Conservation (phyloP, 2,797 vertebrate species). For the Triplophysa bombifrons region DNA sequence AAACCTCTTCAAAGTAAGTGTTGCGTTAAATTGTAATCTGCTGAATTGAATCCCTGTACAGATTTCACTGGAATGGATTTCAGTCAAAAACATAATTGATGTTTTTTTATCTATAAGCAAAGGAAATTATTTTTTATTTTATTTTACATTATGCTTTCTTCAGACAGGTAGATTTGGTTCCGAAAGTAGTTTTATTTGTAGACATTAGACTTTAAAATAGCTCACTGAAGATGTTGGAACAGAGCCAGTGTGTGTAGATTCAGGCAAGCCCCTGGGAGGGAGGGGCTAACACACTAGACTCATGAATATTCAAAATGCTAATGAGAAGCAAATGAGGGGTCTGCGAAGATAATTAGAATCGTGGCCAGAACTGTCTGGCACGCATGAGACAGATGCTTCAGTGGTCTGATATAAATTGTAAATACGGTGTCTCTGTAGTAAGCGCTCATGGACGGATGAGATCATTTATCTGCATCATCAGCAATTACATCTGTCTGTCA, state of each 20-base stretch:
- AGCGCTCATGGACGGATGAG: slow-evolving; percentile 16
- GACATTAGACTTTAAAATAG: not conserved
- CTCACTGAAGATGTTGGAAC: not conserved
- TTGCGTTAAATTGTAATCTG: not conserved
- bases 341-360: slow-evolving; percentile 57
- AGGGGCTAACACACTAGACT: slow-evolving; percentile 52
- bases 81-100: not conserved
- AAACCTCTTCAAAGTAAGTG: not conserved
- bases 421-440: slow-evolving; percentile 39
- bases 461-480: slow-evolving; percentile 43
- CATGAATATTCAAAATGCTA: slow-evolving; percentile 60
- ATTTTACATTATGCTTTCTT: no score
- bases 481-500: slow-evolving; percentile 31
- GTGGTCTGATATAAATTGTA: slow-evolving; percentile 42
- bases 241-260: slow-evolving; percentile 28
- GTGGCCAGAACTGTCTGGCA: slow-evolving; percentile 57
- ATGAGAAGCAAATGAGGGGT: slow-evolving; percentile 58
- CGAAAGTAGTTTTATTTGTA: not conserved
- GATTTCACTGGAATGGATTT: not conserved
- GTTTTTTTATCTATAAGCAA: no score
- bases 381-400: slow-evolving; percentile 4
- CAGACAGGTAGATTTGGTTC: no score
- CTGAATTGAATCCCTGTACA: not conserved
- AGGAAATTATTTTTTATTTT: no score
- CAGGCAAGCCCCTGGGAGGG: slow-evolving; percentile 42